These are phyloP conservation scores for Mythimna pallens DNA, from an alignment of 2,888 invertebrate genomes.

Conservation along the genomic window DNA sequence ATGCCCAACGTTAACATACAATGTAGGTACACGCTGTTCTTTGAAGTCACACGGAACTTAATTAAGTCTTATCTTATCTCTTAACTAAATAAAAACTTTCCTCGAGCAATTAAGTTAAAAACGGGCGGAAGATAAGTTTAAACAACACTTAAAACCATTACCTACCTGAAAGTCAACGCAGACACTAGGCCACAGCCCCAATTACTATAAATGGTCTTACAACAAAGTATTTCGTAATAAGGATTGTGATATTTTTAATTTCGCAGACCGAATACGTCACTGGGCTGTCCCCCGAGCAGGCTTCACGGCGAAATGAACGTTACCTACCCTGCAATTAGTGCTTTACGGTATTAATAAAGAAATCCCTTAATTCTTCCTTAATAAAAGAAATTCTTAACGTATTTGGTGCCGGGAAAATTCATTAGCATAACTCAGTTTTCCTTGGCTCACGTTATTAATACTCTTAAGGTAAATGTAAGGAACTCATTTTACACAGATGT, in stretches of 20 bases:
- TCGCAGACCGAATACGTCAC: conserved; percentile 65
- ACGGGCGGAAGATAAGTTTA: conserved; percentile 5
- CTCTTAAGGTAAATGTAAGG: conserved; percentile 47
- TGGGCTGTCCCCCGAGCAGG: conserved; percentile 70
- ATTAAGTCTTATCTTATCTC: conserved; percentile 39
- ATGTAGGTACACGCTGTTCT: conserved; percentile 22
- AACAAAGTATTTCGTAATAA: conserved; percentile 28
- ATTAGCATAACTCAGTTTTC: conserved; percentile 66
- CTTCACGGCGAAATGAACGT: conserved; percentile 77
- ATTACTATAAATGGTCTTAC: conserved; percentile 11
- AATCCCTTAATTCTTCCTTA: conserved; percentile 80
- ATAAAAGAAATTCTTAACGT: conserved; percentile 76
- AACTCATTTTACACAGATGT: conserved; percentile 47
- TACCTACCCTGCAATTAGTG: conserved; percentile 81
- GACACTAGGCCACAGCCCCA: conserved; percentile 20
- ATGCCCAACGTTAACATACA: conserved; percentile 24
- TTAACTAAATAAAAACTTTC: conserved; percentile 34
- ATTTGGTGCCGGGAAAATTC: conserved; percentile 64
- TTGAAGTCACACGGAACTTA: conserved; percentile 39
- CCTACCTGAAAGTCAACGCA: conserved; percentile 19
- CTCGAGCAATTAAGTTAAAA: conserved; percentile 21
- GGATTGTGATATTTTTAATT: conserved; percentile 23
- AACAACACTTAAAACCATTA: conserved; percentile 9
- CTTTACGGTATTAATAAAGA: conserved; percentile 82
- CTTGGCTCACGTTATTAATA: conserved; percentile 58